These are phyloP conservation scores for Gallinago jamesoni DNA, from an alignment of 2,113 vertebrate species.

Conservation along the genomic window DNA sequence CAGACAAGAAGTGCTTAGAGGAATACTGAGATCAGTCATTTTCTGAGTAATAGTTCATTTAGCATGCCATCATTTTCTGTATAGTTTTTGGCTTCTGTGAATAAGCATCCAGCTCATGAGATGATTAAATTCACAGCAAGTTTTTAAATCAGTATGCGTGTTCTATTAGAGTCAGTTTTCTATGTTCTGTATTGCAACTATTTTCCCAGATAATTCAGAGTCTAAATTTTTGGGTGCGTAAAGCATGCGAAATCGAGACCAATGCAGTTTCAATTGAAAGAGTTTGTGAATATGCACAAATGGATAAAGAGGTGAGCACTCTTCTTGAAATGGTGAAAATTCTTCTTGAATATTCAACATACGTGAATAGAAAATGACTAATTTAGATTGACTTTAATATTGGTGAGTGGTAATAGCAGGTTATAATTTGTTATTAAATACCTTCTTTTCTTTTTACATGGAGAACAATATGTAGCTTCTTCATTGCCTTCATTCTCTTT, in stretches of 20 bases:
- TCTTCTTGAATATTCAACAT: neutral
- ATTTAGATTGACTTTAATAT: neutral
- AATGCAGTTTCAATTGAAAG: slow-evolving; percentile 69
- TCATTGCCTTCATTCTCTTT: neutral
- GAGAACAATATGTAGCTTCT: neutral
- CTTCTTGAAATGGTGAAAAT: neutral
- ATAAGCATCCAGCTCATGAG: neutral
- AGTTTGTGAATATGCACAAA: slow-evolving; percentile 67
- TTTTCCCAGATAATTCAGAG: slow-evolving; percentile 67
- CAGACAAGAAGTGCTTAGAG: neutral
- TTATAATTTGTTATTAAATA: neutral
- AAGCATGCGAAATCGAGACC: slow-evolving; percentile 71
- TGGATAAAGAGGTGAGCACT: slow-evolving; percentile 68
- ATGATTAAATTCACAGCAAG: neutral
- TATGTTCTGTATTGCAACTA: neutral
- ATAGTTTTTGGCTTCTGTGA: neutral
- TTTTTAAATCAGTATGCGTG: neutral
- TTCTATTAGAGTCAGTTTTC: neutral
- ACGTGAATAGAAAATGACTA: neutral
- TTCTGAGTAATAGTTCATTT: neutral
- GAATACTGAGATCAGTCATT: neutral
- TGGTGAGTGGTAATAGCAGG: neutral
- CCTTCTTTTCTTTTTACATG: neutral
- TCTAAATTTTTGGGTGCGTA: slow-evolving; percentile 66
- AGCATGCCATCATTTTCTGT: neutral